These are phyloP conservation scores for Bagarius yarrelli DNA, from an alignment of 2,113 vertebrate species.

Conservation along the genomic window DNA sequence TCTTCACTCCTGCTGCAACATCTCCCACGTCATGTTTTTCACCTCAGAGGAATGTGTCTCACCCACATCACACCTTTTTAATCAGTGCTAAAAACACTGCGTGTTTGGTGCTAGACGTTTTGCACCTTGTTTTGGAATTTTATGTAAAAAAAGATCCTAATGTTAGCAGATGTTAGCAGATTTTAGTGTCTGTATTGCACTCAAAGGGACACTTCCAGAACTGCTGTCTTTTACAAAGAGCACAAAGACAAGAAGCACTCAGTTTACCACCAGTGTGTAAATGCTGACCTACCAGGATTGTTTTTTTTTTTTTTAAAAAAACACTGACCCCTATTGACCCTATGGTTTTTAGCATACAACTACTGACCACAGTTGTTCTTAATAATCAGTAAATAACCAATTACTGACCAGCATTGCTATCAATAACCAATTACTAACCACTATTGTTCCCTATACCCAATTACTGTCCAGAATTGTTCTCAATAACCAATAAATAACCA, in stretches of 20 bases:
- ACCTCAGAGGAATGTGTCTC: background rate
- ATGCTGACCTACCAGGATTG: background rate
- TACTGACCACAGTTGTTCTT: background rate
- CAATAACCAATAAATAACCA: background rate
- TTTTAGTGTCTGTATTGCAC: background rate
- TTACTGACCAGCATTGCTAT: background rate
- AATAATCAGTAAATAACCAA: background rate
- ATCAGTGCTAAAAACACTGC: background rate
- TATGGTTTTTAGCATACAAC: too few species aligned
- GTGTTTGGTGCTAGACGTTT: background rate
- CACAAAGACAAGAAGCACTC: background rate
- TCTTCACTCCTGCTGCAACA: background rate
- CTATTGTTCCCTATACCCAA: background rate
- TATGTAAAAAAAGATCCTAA: background rate
- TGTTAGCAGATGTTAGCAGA: background rate
- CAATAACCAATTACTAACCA: background rate
- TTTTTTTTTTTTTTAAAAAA: background rate
- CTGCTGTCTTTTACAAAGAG: background rate
- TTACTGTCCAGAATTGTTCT: too few species aligned
- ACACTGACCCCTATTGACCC: too few species aligned
- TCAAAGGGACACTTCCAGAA: background rate
- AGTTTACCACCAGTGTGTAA: background rate
- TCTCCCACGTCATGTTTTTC: background rate
- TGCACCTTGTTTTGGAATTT: background rate
- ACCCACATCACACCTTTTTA: background rate